A percentile compares a stretch with the other conserved stretches of the same genome.
Evolutionary conservation across 2,113 vertebrate species (phyloP).

Genomic region (Cricetomys ansorgei): DNA sequence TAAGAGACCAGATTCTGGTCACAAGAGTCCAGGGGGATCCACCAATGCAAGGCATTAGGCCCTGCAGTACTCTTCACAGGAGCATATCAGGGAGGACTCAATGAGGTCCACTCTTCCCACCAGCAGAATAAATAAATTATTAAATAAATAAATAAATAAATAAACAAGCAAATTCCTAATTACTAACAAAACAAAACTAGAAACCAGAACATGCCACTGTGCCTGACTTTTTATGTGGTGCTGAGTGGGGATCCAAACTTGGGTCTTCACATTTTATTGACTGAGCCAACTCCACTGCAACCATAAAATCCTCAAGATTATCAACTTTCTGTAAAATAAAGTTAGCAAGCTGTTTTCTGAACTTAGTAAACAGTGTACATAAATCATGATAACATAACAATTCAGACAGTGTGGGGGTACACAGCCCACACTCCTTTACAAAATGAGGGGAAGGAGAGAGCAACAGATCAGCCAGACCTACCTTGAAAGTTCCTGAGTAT

Average conservation of each 20-base stretch:
- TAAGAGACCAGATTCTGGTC: not conserved
- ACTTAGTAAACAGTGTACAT: not conserved
- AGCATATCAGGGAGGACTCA: not conserved
- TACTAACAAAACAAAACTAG: not conserved
- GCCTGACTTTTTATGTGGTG: not conserved
- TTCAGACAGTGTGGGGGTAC: not conserved
- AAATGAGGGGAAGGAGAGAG: not conserved
- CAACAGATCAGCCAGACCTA: not conserved
- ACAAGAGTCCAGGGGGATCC: not conserved
- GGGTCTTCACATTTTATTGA: not conserved
- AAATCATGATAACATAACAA: slow-evolving; percentile 19
- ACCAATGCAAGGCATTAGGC: not conserved
- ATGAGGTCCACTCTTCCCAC: no score
- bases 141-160: no score
- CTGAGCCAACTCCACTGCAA: not conserved
- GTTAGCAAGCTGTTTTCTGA: not conserved
- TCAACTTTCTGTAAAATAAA: not conserved
- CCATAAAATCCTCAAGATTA: not conserved
- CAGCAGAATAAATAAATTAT: slow-evolving; percentile 1
- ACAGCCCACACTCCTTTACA: not conserved
- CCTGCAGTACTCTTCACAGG: not conserved
- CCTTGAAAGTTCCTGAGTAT: slow-evolving; percentile 13
- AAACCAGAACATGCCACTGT: not conserved
- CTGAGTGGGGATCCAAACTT: not conserved
- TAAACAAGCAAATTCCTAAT: not conserved